Base-by-base conservation (phyloP, 2,797 vertebrate genomes). In the Echeneis naucrates region DNA sequence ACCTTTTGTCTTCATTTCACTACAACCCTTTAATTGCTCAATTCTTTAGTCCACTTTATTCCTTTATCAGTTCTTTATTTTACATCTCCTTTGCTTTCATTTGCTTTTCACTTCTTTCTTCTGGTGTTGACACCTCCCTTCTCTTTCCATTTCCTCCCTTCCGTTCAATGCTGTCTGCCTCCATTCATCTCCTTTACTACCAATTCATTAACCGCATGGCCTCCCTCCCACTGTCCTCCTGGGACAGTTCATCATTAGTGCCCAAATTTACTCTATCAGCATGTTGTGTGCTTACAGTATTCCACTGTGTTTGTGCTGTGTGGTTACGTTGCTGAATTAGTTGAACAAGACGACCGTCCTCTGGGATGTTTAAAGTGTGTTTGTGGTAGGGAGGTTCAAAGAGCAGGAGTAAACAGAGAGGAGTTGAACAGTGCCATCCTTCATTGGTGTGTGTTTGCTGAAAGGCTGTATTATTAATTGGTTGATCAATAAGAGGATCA, bases 401-500 rank as follows among this genome's bases (percentile, higher is more conserved):
- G 91, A 93, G 94, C 92, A 95, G 94, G 88, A 92, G 89, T 95
- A 94, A 96, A 93, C 81, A 95, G 85, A 89, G 77, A 87, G 94
- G 89, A 92, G 92, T 94, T 90, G 45, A 78, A 66, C 83, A 90
- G 90, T 88, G 83, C 80, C 91, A 88, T 67, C 35, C 23, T 53
- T 54, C 45, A 61, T 53, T 45, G 4, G 26, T 51, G 42, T 48
- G 24, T 59, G 21, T 82, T 63, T 60, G 44, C 48, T 61, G 33
- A 59, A 10, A 27, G 24, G 17, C 32, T 53, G 21, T 37, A 73
- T n/a, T 37, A 73, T n/a, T 23, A 23, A 68, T 75, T 32, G 58
- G 59, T 44, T 4, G 0, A 56, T 83, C 57, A 58, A 57, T 21
- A 30, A 32, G 12, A 32, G 19, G 23, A 72, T 59, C 21, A 53